Evolutionary conservation across 2,113 vertebrate genomes (phyloP).

Genomic region (Festucalex cinctus): DNA sequence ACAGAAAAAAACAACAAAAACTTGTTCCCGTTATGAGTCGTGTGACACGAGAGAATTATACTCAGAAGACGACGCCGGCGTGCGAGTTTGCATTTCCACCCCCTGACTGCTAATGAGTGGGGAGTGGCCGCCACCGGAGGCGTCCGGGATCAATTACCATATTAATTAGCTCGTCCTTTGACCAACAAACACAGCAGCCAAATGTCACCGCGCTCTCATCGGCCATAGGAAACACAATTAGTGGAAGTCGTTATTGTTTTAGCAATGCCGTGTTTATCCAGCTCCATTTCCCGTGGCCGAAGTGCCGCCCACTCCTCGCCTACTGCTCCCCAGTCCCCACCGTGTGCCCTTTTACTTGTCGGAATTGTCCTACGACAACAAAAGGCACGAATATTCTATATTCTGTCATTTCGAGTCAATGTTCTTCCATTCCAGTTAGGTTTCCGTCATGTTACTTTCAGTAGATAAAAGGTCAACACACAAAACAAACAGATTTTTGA

Average conservation of each 20-base stretch:
- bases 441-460: background rate
- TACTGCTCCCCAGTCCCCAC: constrained; percentile 8
- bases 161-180: constrained; percentile 73
- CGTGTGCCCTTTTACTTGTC: constrained; percentile 7
- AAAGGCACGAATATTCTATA: too few species aligned
- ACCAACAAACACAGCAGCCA: constrained; percentile 68
- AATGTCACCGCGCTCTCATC: constrained; percentile 66
- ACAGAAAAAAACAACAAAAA: constrained; percentile 58
- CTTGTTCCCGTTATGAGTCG: constrained; percentile 56
- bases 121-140: constrained; percentile 64
- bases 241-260: constrained; percentile 67
- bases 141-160: constrained; percentile 64
- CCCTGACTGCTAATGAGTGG: constrained; percentile 59
- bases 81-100: constrained; percentile 40
- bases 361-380: background rate
- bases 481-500: too few species aligned
- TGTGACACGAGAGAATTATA: constrained; percentile 48
- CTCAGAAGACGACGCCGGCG: constrained; percentile 38
- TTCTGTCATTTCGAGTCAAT: background rate
- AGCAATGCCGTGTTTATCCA: constrained; percentile 39
- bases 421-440: background rate
- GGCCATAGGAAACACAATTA: constrained; percentile 71
- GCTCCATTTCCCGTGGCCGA: constrained; percentile 42
- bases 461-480: too few species aligned
- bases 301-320: constrained; percentile 26